Base-by-base conservation (phyloP, 2,797 vertebrate genomes). In the Margarornis squamiger region DNA sequence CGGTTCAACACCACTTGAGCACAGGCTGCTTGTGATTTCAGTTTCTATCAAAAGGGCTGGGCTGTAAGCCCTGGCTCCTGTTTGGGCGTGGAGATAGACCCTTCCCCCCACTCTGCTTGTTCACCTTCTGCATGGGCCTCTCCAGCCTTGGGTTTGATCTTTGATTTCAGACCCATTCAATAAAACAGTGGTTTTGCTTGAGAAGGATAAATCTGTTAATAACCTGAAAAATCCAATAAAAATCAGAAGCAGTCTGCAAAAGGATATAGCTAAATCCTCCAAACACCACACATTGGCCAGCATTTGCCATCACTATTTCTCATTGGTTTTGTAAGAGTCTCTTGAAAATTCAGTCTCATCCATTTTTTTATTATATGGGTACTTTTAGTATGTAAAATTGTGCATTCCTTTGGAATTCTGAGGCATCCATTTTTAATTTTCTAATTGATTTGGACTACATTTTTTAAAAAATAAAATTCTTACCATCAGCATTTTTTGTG, bases 21-120 rank as follows among this genome's bases (percentile, higher is more conserved):
- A n/a, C 24, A 38, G 23, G 10, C 26, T 86, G 36, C 14, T 26
- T 9, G 19, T 3, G 5, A 6, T 41, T 26, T 7, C 0, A 1
- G 4, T 32, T 72, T 36, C 76, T 70, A 19, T 48, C 0, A 0
- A 22, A 71, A 67, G 4, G 21, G 4, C 11, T 68, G 30, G 19
- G 2, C 55, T 83, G 38, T 32, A 41, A 74, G 5, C 18, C 19
- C 32, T 38, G 43, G 21, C 7, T 66, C 21, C 48, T 74, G 6
- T 24, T 30, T 36, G 13, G 30, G 16, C 6, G 1, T 55, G 4
- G 26, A 55, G 48, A 19, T 2, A 52, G 54, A 57, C 26, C 12
- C 9, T 71, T 57, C 36, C 34, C 29, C 54, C 10, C 12, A 4
- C 21, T 59, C 52, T 77, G 27, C 34, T 76, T 45, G 8, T 70